Evolutionary conservation across 2,113 vertebrate species (phyloP), one percentile per base, ranked within the genome.

Genomic region (Castor canadensis): DNA sequence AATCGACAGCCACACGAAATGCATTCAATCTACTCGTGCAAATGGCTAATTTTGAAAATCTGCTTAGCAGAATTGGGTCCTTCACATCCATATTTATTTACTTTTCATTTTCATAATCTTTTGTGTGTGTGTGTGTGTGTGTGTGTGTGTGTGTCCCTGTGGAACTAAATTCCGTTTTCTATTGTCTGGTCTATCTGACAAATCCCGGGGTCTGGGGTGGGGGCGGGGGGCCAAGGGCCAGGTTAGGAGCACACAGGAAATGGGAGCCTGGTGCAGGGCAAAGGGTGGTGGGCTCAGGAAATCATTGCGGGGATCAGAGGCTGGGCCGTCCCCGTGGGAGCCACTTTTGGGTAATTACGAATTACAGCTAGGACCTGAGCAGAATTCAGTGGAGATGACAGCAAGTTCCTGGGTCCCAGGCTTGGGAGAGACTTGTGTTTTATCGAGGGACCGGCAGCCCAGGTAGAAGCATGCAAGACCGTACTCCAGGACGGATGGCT

Each of bases 31-130:
- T 98, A 93, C 98, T 98, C 98, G 94, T 97, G 98, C 98, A 98
- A 98, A 98, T 97, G 98, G 98, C 98, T 98, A 98, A 98, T 98
- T 98, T 98, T 97, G 97, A 98, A 99, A 98, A 99, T 98, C 98
- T 98, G 97, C 98, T 98, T 98, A 98, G 98, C 98, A 98, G 98
- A 98, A 98, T 98, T 98, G 98, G 98, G 98, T 97, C 97, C 97
- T 98, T 97, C 96, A 80, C 98, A 98, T 98, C 97, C 98, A 96
- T 98, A 98, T 98, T 98, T 98, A 98, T 98, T 98, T 98, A 98
- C 97, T 98, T 98, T 98, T 88, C 96, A 98, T 98, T 98, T 98
- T 98, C 97, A 97, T 98, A 97, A 97, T 97, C 98, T 98, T 30
- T 0, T 32, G 66, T 54, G 0, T 87, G 64, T 40, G 66, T 22